A percentile compares a stretch with the other conserved stretches of the same genome.
These are phyloP conservation scores for Lethrus apterus DNA, from an alignment of 1,140 invertebrate genomes.

Conservation along the genomic window DNA sequence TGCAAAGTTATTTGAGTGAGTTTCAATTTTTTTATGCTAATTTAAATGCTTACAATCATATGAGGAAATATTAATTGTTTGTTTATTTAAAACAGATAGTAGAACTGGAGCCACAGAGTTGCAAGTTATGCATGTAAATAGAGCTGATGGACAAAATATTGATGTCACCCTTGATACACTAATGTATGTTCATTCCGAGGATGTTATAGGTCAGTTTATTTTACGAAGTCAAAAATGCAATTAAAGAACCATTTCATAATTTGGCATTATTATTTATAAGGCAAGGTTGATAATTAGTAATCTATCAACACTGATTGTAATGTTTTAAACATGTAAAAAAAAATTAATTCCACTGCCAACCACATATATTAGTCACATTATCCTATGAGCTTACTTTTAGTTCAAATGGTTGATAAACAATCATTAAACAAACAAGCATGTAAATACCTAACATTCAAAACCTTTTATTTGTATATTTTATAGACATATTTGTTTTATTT, in stretches of 20 bases:
- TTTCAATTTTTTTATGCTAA: constrained; percentile 12
- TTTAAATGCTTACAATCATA: constrained; percentile 12
- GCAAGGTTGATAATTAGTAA: no score
- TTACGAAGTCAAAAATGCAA: constrained; percentile 6
- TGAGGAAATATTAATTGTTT: constrained; percentile 5
- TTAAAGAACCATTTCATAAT: no score
- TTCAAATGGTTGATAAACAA: background rate
- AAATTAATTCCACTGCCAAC: no score
- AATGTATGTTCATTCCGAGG: constrained; percentile 25
- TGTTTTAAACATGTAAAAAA: no score
- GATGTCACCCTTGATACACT: constrained; percentile 36
- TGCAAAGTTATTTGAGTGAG: constrained; percentile 37
- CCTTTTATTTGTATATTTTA: background rate
- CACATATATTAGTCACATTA: no score
- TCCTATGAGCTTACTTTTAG: no score
- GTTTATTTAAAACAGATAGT: constrained; percentile 19
- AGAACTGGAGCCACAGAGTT: constrained; percentile 32
- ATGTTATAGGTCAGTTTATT: constrained; percentile 13
- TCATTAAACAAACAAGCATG: background rate
- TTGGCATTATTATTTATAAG: no score
- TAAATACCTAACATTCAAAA: background rate
- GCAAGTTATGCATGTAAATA: constrained; percentile 36
- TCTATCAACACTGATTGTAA: no score
- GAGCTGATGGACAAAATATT: constrained; percentile 33
- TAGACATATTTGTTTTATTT: background rate